Percentiles rank a stretch among this genome's conserved stretches.
These are phyloP conservation scores for Tragopan temminckii DNA, from an alignment of 2,797 vertebrate species.

Conservation along the genomic window DNA sequence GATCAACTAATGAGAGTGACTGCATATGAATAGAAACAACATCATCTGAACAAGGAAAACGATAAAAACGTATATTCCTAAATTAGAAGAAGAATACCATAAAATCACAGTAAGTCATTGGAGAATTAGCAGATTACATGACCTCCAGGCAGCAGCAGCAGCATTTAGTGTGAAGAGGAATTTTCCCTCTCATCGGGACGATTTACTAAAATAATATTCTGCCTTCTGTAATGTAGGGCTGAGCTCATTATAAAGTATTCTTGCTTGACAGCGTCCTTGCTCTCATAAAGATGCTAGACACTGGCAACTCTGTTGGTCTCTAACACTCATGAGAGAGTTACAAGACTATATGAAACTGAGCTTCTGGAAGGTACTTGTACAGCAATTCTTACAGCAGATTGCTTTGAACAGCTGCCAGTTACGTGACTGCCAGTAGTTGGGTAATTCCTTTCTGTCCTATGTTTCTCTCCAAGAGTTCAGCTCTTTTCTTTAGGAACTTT, in stretches of 20 bases:
- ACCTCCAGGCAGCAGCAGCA: background rate
- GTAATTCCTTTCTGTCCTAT: background rate
- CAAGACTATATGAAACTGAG: background rate
- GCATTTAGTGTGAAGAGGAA: background rate
- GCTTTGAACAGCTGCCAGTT: background rate
- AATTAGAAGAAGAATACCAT: background rate
- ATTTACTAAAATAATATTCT: background rate
- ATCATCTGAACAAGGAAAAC: background rate
- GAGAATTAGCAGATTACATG: background rate
- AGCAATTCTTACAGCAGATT: background rate
- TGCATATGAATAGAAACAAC: background rate
- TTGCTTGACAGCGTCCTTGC: background rate
- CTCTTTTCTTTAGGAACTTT: background rate
- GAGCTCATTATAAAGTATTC: background rate
- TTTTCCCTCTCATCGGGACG: background rate
- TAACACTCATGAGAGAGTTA: background rate
- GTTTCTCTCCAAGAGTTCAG: background rate
- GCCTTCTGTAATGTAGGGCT: background rate
- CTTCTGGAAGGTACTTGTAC: background rate
- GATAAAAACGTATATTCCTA: background rate
- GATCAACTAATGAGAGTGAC: background rate
- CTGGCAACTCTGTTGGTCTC: background rate
- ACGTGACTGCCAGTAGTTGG: background rate
- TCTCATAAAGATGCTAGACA: accelerated
- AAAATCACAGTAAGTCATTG: background rate